phyloP scores from a whole-genome alignment of 2,797 vertebrate genomes.

The Hybognathus amarus region DNA sequence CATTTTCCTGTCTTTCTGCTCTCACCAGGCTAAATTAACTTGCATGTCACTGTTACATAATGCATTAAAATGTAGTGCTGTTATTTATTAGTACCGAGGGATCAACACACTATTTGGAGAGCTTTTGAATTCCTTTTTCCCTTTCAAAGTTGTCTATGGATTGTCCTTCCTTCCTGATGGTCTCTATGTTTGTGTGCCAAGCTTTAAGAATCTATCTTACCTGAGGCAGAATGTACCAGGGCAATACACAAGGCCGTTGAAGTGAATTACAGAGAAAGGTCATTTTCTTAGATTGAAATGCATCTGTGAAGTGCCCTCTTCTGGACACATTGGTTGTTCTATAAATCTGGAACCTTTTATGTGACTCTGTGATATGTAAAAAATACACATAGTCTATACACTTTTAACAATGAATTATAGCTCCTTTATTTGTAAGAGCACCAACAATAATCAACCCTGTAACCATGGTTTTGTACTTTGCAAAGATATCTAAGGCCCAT shows the following conservation, averaged over 20 bases:
- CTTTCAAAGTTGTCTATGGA: conserved; percentile 1
- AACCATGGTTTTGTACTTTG: neutral
- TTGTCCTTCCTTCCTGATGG: neutral
- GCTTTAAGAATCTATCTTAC: neutral
- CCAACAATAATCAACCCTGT: neutral
- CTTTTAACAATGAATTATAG: neutral
- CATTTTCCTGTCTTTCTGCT: neutral
- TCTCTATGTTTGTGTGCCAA: conserved; percentile 9
- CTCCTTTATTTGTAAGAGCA: neutral
- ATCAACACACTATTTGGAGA: neutral
- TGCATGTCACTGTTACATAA: neutral
- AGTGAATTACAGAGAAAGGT: neutral
- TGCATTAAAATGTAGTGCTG: neutral
- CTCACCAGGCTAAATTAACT: neutral
- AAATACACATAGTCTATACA: neutral
- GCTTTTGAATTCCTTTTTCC: conserved; percentile 1
- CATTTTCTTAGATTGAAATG: neutral
- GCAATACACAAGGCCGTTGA: neutral
- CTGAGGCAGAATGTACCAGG: neutral
- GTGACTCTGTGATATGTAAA: neutral
- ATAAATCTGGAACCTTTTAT: neutral
- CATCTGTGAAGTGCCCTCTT: neutral
- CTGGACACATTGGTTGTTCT: neutral
- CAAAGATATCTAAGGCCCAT: neutral
- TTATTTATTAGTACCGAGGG: conserved; percentile 1